These are phyloP conservation scores for Aphelocoma coerulescens DNA, from an alignment of 2,113 vertebrate genomes.

Conservation along the genomic window DNA sequence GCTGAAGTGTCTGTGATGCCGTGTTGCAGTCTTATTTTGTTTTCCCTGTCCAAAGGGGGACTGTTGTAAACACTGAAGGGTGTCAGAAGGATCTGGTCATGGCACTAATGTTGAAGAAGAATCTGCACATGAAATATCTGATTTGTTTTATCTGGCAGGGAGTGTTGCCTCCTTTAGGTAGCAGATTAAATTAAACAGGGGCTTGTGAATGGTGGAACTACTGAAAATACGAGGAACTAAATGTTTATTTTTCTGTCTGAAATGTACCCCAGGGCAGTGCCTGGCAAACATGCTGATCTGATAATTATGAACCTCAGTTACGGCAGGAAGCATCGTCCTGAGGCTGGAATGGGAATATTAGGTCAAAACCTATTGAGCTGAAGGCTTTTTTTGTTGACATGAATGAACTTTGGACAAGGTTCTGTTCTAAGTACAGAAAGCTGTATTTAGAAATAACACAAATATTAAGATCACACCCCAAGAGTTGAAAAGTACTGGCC, in stretches of 20 bases:
- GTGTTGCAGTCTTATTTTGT: background rate
- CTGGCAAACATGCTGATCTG: background rate
- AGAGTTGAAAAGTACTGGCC: background rate
- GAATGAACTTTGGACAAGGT: background rate
- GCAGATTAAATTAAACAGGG: background rate
- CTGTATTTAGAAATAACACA: background rate
- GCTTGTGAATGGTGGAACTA: background rate
- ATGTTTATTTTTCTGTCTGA: background rate
- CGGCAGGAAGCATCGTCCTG: background rate
- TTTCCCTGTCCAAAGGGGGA: background rate
- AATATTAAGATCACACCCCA: background rate
- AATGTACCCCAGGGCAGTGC: background rate
- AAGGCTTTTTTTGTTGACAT: background rate
- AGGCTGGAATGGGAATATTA: background rate
- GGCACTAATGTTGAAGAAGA: background rate
- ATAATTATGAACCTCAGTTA: background rate
- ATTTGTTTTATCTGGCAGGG: background rate
- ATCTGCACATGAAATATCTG: background rate
- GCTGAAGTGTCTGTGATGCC: background rate
- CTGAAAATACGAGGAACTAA: background rate
- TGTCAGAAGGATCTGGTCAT: background rate
- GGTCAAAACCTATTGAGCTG: background rate
- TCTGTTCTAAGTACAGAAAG: background rate
- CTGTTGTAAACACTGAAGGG: background rate
- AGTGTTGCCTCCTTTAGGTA: background rate